phyloP scores from a whole-genome alignment of 2,797 vertebrate species.

The Rhyacichthys aspro region DNA sequence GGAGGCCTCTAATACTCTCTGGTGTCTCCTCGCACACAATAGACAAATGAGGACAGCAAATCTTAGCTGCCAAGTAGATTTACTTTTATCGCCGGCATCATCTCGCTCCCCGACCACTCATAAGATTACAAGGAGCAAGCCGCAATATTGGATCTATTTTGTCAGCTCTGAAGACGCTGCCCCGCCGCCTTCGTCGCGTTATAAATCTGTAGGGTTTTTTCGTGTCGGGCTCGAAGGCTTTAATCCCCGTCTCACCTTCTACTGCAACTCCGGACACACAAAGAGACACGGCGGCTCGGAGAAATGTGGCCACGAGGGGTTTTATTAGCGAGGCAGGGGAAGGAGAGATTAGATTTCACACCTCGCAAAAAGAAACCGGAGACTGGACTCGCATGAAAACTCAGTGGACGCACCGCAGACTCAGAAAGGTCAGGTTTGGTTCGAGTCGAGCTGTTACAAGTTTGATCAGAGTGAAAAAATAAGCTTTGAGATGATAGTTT shows the following conservation, averaged over 20 bases:
- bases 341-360: too few relatives aligned
- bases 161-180: conserved; percentile 61
- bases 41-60: conserved; percentile 75
- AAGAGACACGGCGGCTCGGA: too few relatives aligned
- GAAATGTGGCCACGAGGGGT: too few relatives aligned
- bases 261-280: neutral
- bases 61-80: conserved; percentile 74
- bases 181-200: conserved; percentile 43
- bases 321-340: too few relatives aligned
- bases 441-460: too few relatives aligned
- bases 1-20: conserved; percentile 50
- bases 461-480: neutral
- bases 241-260: conserved; percentile 27
- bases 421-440: too few relatives aligned
- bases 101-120: conserved; percentile 66
- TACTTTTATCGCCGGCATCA: conserved; percentile 65
- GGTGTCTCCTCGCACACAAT: conserved; percentile 51
- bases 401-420: too few relatives aligned
- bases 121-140: conserved; percentile 66
- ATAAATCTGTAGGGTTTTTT: conserved; percentile 55
- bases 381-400: too few relatives aligned
- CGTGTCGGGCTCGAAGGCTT: conserved; percentile 22
- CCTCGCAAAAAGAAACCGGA: too few relatives aligned
- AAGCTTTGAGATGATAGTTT: too few relatives aligned
- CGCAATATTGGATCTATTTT: conserved; percentile 71